Percentiles rank a stretch among this genome's conserved stretches.
These are phyloP conservation scores for Sebastiscus albofasciatus DNA, from an alignment of 2,797 vertebrate genomes.

Conservation along the genomic window DNA sequence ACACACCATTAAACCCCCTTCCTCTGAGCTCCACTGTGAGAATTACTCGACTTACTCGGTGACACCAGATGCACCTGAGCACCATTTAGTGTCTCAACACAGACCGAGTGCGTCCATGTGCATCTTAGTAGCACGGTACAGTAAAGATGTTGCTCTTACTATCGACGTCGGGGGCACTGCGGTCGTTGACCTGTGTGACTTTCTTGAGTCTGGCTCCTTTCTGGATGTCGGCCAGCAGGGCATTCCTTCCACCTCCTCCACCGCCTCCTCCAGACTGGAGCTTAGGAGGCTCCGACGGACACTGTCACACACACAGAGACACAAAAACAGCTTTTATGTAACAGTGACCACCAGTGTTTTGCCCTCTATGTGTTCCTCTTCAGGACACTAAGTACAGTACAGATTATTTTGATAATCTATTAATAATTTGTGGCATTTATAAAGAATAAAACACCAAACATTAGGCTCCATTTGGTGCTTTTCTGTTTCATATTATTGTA, in stretches of 20 bases:
- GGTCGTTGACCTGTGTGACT: conserved; percentile 91
- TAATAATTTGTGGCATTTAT: not conserved
- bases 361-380: not conserved
- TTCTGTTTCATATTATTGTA: not conserved
- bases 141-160: conserved; percentile 81
- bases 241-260: conserved; percentile 84
- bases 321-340: not conserved
- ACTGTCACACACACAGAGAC: conserved; percentile 48
- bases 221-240: conserved; percentile 93
- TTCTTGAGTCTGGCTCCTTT: conserved; percentile 91
- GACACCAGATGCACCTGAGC: not conserved
- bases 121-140: not conserved
- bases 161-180: conserved; percentile 89
- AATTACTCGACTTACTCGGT: not conserved
- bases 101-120: not conserved
- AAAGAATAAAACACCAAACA: not conserved
- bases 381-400: not conserved
- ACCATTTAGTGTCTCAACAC: not conserved
- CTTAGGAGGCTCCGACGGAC: conserved; percentile 62
- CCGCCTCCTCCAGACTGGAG: conserved; percentile 77
- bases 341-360: not conserved
- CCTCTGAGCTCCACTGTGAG: not conserved
- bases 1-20: not conserved
- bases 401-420: not conserved
- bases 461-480: not conserved